Conservation (phyloP, 2,113 vertebrate species). For the Pithys albifrons region DNA sequence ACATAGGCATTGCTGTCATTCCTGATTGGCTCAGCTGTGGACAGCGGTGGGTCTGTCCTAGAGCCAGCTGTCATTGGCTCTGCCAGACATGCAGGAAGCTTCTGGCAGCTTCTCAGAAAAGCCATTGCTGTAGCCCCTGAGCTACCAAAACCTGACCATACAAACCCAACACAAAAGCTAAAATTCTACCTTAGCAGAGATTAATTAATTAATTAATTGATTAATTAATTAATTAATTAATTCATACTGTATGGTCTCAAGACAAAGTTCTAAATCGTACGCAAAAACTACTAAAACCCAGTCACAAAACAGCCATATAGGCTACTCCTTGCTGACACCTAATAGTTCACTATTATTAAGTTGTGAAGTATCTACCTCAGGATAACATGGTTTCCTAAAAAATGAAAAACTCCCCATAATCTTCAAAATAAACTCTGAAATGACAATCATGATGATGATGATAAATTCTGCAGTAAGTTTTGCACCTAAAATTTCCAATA, state of each 20-base stretch:
- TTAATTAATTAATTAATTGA: too few species aligned
- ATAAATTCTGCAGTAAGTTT: background rate
- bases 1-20: background rate
- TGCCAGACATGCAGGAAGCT: background rate
- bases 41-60: rapidly evolving
- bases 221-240: background rate
- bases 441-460: background rate
- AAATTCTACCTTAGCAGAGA: background rate
- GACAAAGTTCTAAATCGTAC: background rate
- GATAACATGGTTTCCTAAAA: background rate
- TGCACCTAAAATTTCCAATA: background rate
- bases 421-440: background rate
- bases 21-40: rapidly evolving
- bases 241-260: background rate
- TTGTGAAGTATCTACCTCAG: background rate
- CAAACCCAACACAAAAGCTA: background rate
- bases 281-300: background rate
- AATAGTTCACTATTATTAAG: background rate
- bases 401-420: background rate
- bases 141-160: background rate
- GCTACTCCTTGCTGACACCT: background rate
- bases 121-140: rapidly evolving
- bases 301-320: background rate
- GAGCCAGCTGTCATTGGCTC: rapidly evolving
- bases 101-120: background rate